These are phyloP conservation scores for Euplexia lucipara DNA, from an alignment of 2,888 invertebrate species.

Conservation along the genomic window DNA sequence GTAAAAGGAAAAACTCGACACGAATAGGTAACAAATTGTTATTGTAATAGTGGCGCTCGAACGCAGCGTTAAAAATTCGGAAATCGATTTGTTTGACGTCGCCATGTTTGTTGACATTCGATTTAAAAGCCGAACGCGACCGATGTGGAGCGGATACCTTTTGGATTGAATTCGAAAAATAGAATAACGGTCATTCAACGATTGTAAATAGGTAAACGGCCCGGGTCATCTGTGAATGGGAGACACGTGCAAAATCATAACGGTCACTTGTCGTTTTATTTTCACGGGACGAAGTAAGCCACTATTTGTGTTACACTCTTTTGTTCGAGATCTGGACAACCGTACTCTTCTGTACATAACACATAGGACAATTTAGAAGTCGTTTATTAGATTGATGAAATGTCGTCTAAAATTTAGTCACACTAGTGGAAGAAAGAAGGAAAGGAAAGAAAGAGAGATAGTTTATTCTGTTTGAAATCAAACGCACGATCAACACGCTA, in stretches of 20 bases:
- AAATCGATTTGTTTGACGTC: constrained; percentile 82
- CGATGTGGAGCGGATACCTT: constrained; percentile 76
- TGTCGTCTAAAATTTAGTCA: constrained; percentile 29
- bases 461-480: no score
- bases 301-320: constrained; percentile 43
- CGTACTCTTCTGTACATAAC: constrained; percentile 9
- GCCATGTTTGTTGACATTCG: constrained; percentile 85
- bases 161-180: constrained; percentile 77
- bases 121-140: constrained; percentile 73
- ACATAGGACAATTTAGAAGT: constrained; percentile 26
- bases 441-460: no score
- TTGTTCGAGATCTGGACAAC: constrained; percentile 37
- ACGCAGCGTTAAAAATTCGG: constrained; percentile 78
- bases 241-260: constrained; percentile 76
- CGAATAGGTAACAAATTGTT: constrained; percentile 64
- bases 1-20: constrained; percentile 57
- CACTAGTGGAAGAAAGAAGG: not conserved
- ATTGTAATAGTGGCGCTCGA: constrained; percentile 66
- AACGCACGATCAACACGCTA: no score
- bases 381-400: constrained; percentile 39
- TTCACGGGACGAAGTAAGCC: constrained; percentile 43
- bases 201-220: constrained; percentile 73
- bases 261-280: constrained; percentile 68
- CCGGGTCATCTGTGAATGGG: constrained; percentile 72
- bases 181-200: constrained; percentile 72